Conservation (phyloP, 2,113 vertebrate genomes). For the Stomatorhinus ivindoensis region DNA sequence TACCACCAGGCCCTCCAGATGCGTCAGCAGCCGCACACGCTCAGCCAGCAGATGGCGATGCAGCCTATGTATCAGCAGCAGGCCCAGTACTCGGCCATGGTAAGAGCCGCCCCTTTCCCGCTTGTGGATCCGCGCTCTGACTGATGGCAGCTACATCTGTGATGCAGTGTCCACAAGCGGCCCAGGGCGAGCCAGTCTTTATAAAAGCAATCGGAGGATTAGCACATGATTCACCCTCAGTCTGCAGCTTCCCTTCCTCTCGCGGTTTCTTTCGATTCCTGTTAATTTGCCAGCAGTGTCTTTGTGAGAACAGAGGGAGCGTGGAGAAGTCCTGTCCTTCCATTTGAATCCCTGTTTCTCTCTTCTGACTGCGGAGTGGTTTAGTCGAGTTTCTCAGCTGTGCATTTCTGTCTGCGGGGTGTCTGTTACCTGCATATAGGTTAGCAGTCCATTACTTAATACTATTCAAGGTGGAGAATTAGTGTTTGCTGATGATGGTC, state of each 20-base stretch:
- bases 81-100: slow-evolving; percentile 70
- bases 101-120: slow-evolving; percentile 45
- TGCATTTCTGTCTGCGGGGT: background rate
- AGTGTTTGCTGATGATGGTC: too few relatives aligned
- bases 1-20: slow-evolving; percentile 78
- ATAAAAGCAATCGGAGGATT: background rate
- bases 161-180: background rate
- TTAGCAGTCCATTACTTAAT: background rate
- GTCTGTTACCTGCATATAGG: background rate
- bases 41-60: slow-evolving; percentile 80
- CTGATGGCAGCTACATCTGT: background rate
- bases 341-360: background rate
- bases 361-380: background rate
- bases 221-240: background rate
- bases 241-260: background rate
- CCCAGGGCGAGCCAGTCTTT: background rate
- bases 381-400: background rate
- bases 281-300: background rate
- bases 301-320: background rate
- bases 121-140: background rate
- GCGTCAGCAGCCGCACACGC: slow-evolving; percentile 60
- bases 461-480: background rate
- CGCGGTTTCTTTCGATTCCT: background rate
- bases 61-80: slow-evolving; percentile 77
- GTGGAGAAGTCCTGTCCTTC: background rate